Base-by-base conservation (phyloP, 2,888 invertebrate genomes). In the Hermaeophaga mercurialis region DNA sequence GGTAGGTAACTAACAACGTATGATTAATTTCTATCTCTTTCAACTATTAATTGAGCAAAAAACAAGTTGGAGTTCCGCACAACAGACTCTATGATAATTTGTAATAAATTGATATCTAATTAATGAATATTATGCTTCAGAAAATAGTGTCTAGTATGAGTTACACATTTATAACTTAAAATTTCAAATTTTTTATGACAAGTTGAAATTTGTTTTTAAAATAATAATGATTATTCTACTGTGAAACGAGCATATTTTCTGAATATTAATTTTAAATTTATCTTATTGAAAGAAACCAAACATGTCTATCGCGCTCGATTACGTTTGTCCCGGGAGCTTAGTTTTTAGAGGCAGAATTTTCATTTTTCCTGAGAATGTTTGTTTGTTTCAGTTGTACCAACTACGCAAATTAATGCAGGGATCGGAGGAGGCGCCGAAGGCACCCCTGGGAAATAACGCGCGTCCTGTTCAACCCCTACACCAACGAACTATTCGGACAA, bases 401-500 rank as follows among this genome's bases (percentile, higher is more conserved):
- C 84, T 94, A 65, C 85, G 94, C 67, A 88, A 88, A 75, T 81
- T 94, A 78, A 92, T 91, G 90, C 94, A 94, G 79, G 95, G 95
- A 49, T 89, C 93, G 18, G 86, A 87, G 75, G 84, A 84, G 72
- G 87, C 88, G 46, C 94, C 94, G 17, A 94, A 94, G 78, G 94
- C 94, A 19, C 93, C 94, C 14, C 83, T 97, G 76, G 94, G 93
- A 60, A 94, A 94, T 83, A 96, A 97, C 80, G 93, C 92, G 62
- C 84, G 97, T 64, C 96, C 97, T n/a, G 84, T 92, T 52, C 94
- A 95, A 80, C 88, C 89, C 22, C 83, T 96, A 50, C 91, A 97
- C 78, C 92, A 95, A 76, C 86, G 97, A 75, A 93, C 96, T 54
- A 89, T 97, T 74, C 85, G 97, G 73, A 97, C 97, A 68, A 98